A percentile compares a stretch with the other conserved stretches of the same genome.
Evolutionary conservation across 2,797 vertebrate species (phyloP).

Genomic region (Graptemys geographica): DNA sequence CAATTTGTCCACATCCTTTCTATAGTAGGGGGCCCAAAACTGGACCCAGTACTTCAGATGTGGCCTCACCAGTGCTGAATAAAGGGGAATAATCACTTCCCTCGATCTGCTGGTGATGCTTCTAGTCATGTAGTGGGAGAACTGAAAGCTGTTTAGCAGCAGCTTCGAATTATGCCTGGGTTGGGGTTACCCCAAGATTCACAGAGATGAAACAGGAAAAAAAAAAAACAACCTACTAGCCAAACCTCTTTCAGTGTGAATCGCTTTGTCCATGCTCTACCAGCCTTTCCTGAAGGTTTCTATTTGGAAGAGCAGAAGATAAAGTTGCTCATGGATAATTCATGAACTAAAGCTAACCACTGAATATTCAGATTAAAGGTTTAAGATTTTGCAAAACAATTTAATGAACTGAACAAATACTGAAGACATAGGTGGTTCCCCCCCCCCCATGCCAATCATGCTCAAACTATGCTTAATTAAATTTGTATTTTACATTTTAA

Average conservation of each 20-base stretch:
- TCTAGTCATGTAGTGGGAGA: not conserved
- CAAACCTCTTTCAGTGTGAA: rapidly evolving
- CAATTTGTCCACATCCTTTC: too few species aligned
- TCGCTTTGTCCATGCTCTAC: not conserved
- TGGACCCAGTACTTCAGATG: too few species aligned
- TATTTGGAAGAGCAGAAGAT: not conserved
- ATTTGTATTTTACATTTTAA: slow-evolving; percentile 26
- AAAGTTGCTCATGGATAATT: slow-evolving; percentile 43
- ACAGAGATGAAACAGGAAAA: not conserved
- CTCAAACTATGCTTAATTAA: not conserved
- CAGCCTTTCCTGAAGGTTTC: not conserved
- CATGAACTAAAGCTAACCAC: not conserved
- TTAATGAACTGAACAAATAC: slow-evolving; percentile 50
- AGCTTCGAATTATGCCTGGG: not conserved
- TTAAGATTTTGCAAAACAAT: slow-evolving; percentile 44
- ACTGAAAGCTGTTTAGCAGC: not conserved
- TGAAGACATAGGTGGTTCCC: not conserved
- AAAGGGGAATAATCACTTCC: too few species aligned
- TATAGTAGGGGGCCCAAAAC: too few species aligned
- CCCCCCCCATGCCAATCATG: not conserved
- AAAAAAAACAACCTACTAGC: not conserved
- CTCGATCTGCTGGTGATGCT: too few species aligned
- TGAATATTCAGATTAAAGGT: slow-evolving; percentile 51
- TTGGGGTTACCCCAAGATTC: not conserved
- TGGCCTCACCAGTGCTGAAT: too few species aligned